A percentile compares a stretch with the other conserved stretches of the same genome.
phyloP scores from a whole-genome alignment of 2,113 vertebrate species.

The Romanogobio albipinnatus region DNA sequence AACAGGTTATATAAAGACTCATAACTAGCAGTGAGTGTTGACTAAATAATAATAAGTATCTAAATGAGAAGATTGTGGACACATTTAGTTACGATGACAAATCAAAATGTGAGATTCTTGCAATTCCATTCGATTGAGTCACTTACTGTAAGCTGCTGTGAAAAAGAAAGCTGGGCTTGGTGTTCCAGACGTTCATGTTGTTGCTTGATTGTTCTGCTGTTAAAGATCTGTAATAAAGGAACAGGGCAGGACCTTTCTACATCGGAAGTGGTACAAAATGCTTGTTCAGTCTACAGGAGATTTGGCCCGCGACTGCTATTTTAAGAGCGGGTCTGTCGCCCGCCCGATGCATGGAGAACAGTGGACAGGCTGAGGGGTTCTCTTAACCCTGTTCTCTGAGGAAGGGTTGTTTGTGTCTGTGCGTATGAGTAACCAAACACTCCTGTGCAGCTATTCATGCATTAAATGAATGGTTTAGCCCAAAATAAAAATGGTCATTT shows the following conservation, averaged over 20 bases:
- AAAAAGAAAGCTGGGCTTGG: conserved; percentile 27
- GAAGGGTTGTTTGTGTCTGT: conserved; percentile 5
- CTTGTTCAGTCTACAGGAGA: conserved; percentile 67
- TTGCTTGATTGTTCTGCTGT: conserved; percentile 75
- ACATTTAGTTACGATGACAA: not conserved
- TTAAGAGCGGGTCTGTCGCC: conserved; percentile 61
- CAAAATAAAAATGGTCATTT: not conserved
- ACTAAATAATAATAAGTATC: no score
- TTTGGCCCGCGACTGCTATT: conserved; percentile 66
- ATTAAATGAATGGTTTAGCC: not conserved
- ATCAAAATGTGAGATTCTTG: not conserved
- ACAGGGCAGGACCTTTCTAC: conserved; percentile 70
- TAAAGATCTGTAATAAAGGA: conserved; percentile 72
- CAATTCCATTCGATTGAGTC: conserved; percentile 1
- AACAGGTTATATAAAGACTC: not conserved
- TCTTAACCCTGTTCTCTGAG: not conserved
- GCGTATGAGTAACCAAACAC: not conserved
- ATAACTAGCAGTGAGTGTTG: not conserved
- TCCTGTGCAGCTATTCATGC: not conserved
- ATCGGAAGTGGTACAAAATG: conserved; percentile 69
- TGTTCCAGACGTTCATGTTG: conserved; percentile 61
- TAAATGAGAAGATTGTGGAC: not conserved
- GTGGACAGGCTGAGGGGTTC: conserved; percentile 39
- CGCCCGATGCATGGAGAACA: conserved; percentile 55
- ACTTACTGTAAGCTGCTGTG: not conserved